These are phyloP conservation scores for Daphoenositta chrysoptera DNA, from an alignment of 2,113 vertebrate genomes.

Conservation along the genomic window DNA sequence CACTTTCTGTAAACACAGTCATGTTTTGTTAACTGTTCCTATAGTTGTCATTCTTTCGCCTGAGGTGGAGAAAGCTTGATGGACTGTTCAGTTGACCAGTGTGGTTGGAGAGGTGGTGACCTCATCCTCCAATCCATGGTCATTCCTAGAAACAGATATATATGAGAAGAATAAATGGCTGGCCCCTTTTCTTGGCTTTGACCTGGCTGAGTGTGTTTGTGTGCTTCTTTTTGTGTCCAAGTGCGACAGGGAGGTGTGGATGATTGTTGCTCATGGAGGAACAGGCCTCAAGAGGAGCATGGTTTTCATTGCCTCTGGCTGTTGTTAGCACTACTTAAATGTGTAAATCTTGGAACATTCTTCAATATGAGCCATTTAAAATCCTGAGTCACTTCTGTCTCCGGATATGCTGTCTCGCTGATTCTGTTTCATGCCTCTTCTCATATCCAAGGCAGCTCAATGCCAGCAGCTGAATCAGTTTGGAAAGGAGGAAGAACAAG, in stretches of 20 bases:
- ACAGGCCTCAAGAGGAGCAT: not conserved
- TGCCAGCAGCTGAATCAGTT: constrained; percentile 50
- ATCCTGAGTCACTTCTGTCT: constrained; percentile 46
- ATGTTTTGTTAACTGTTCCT: too few relatives aligned
- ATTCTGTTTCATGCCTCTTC: constrained; percentile 8
- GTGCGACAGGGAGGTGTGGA: not conserved
- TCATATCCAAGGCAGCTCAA: not conserved
- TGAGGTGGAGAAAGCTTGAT: too few relatives aligned
- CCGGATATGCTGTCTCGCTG: not conserved
- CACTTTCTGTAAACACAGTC: too few relatives aligned
- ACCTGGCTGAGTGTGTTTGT: too few relatives aligned
- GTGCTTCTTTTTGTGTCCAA: too few relatives aligned
- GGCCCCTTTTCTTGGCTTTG: too few relatives aligned
- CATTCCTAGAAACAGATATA: too few relatives aligned
- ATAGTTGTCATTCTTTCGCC: too few relatives aligned
- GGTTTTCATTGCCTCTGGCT: not conserved
- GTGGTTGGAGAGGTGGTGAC: too few relatives aligned
- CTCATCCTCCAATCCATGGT: too few relatives aligned
- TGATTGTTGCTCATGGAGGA: not conserved
- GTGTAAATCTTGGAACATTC: not conserved
- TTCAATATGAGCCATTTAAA: not conserved
- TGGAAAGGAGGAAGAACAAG: not conserved
- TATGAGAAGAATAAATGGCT: too few relatives aligned
- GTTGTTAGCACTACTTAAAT: not conserved
- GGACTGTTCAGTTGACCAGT: too few relatives aligned